These are phyloP conservation scores for Drosophila simulans DNA, from an alignment of 1,140 invertebrate genomes.

Conservation along the genomic window DNA sequence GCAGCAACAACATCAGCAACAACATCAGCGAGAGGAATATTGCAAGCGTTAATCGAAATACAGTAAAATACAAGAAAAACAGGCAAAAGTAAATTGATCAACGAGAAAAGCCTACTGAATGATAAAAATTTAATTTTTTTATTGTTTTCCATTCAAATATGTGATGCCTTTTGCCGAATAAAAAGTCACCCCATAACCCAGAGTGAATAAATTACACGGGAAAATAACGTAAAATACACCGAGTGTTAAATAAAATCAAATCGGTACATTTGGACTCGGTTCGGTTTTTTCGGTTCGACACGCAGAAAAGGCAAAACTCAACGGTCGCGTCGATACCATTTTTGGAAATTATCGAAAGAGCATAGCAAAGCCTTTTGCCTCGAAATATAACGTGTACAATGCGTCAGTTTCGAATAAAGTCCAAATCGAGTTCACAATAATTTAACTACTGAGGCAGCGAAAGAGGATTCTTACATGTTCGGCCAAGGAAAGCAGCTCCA, in stretches of 20 bases:
- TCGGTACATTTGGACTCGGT: conserved; percentile 51
- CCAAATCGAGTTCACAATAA: conserved; percentile 54
- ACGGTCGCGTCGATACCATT: conserved; percentile 27
- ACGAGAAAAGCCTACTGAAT: conserved; percentile 53
- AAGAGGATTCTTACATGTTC: conserved; percentile 32
- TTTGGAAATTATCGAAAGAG: conserved; percentile 59
- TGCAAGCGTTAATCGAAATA: conserved; percentile 53
- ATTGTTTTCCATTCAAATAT: conserved; percentile 67
- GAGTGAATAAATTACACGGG: conserved; percentile 9
- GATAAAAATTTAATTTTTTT: conserved; percentile 72
- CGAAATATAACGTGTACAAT: conserved; percentile 39
- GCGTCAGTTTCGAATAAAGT: conserved; percentile 68
- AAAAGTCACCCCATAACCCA: conserved; percentile 11
- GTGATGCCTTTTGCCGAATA: conserved; percentile 67
- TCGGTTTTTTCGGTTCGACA: conserved; percentile 26
- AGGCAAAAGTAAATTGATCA: conserved; percentile 54
- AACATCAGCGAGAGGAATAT: conserved; percentile 24
- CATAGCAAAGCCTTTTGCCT: background rate
- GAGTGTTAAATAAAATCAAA: conserved; percentile 15
- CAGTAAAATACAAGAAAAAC: conserved; percentile 69
- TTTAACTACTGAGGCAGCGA: conserved; percentile 25
- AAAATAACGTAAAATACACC: conserved; percentile 21
- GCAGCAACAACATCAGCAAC: conserved; percentile 20
- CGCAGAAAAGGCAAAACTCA: conserved; percentile 43
- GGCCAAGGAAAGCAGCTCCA: conserved; percentile 36